These are phyloP conservation scores for Catharus ustulatus DNA, from an alignment of 2,797 vertebrate species.

Conservation along the genomic window DNA sequence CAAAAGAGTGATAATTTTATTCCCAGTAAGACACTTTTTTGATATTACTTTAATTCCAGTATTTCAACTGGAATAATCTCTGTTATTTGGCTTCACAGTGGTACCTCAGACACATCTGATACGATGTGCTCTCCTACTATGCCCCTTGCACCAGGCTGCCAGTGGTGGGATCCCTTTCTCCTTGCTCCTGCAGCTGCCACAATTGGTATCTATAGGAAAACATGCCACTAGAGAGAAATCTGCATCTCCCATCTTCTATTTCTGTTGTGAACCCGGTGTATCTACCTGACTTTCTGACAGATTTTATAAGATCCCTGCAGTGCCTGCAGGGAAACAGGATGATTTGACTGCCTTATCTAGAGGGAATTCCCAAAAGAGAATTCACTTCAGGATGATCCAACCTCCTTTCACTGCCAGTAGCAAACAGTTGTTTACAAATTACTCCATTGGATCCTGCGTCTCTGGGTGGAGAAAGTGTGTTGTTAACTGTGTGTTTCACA, in stretches of 20 bases:
- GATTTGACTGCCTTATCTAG: not conserved
- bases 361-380: not conserved
- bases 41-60: not conserved
- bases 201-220: not conserved
- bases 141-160: not conserved
- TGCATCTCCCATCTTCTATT: not conserved
- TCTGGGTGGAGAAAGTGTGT: not conserved
- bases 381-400: not conserved
- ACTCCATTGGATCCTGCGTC: not conserved
- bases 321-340: not conserved
- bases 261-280: not conserved
- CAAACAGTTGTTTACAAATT: not conserved
- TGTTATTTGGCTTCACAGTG: not conserved
- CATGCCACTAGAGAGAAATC: not conserved
- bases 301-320: not conserved
- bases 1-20: not conserved
- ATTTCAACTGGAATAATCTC: not conserved
- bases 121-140: not conserved
- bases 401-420: not conserved
- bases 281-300: not conserved
- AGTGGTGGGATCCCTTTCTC: not conserved
- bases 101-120: accelerated
- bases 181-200: not conserved
- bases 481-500: not conserved
- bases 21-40: not conserved